Evolutionary conservation across 1,140 invertebrate genomes (phyloP).

Genomic region (Pygmarrhopalites habei): DNA sequence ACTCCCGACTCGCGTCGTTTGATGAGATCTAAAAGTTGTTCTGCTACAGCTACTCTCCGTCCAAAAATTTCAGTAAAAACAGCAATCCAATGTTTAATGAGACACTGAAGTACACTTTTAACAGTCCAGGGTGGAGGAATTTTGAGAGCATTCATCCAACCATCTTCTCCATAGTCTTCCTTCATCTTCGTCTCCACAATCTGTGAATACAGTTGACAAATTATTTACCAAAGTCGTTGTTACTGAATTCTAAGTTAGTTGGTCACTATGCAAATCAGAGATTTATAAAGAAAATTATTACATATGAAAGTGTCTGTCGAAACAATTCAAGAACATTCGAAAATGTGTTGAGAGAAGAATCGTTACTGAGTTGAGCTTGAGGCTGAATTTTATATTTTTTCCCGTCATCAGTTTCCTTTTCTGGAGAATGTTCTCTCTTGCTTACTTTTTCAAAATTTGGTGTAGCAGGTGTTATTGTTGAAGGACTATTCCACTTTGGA

Average conservation of each 20-base stretch:
- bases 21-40: slow-evolving; percentile 6
- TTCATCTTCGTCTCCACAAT: slow-evolving; percentile 34
- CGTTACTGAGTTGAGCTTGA: background rate
- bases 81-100: slow-evolving; percentile 32
- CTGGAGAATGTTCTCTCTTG: background rate
- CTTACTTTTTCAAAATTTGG: background rate
- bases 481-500: background rate
- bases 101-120: slow-evolving; percentile 19
- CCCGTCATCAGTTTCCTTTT: too few species aligned
- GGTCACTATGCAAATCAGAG: background rate
- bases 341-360: background rate
- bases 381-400: background rate
- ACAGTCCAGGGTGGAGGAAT: slow-evolving; percentile 31
- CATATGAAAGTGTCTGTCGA: slow-evolving; percentile 8
- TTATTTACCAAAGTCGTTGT: background rate
- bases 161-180: slow-evolving; percentile 28
- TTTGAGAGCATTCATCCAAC: slow-evolving; percentile 25
- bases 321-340: background rate
- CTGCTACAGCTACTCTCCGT: background rate
- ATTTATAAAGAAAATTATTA: background rate
- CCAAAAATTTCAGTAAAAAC: slow-evolving; percentile 34
- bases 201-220: background rate
- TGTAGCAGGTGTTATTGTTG: background rate
- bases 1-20: background rate
- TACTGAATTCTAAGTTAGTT: background rate